Percentiles rank a stretch among this genome's conserved stretches.
These are phyloP conservation scores for Microchrysa polita DNA, from an alignment of 2,888 invertebrate genomes.

Conservation along the genomic window DNA sequence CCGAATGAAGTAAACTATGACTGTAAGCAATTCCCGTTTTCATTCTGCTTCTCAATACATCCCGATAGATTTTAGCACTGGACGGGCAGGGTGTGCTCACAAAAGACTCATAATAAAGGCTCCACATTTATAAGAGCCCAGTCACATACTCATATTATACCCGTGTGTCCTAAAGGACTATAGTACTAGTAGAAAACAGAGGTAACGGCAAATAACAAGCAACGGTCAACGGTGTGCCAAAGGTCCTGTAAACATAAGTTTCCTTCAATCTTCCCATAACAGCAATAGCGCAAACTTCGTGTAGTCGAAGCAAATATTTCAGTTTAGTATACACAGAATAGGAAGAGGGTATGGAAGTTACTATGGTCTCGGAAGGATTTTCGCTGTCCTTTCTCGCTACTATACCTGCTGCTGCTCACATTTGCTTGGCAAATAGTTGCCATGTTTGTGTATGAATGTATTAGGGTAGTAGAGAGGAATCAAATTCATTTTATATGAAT, in stretches of 20 bases:
- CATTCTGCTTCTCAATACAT: neutral
- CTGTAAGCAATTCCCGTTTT: neutral
- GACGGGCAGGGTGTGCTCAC: neutral
- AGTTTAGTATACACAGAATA: no score
- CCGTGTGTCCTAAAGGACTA: neutral
- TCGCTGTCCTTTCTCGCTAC: no score
- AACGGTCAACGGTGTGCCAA: neutral
- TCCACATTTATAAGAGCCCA: neutral
- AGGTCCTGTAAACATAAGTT: conserved; percentile 1
- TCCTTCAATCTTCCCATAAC: neutral
- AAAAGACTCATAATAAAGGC: neutral
- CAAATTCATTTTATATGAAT: no score
- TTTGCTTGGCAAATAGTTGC: no score
- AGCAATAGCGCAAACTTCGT: no score
- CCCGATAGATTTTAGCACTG: neutral
- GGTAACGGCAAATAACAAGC: neutral
- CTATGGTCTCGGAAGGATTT: neutral
- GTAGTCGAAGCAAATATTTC: neutral
- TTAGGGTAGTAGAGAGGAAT: no score
- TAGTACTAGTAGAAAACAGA: no score
- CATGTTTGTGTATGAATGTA: no score
- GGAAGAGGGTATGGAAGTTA: neutral
- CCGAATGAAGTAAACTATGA: neutral
- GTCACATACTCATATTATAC: neutral
- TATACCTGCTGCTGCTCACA: no score